phyloP scores from a whole-genome alignment of 2,888 invertebrate species.

The Eutolmus rufibarbis region DNA sequence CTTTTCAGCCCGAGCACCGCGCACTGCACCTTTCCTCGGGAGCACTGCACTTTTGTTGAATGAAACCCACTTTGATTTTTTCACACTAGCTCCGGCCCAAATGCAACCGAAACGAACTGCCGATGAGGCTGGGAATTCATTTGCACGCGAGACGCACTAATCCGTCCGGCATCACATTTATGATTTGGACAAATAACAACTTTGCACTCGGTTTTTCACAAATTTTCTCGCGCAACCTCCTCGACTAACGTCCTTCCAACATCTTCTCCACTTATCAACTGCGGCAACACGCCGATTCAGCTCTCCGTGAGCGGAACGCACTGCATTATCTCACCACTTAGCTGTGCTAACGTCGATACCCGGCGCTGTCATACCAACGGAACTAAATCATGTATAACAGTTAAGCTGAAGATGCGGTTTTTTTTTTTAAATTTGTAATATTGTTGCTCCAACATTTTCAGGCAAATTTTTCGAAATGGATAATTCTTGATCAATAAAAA shows the following conservation, averaged over 20 bases:
- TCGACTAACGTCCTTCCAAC: background rate
- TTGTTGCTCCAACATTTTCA: no score
- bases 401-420: background rate
- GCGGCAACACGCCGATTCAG: background rate
- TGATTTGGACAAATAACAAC: background rate
- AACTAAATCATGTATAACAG: background rate
- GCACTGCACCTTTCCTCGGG: background rate
- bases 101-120: background rate
- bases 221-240: background rate
- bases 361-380: background rate
- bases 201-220: background rate
- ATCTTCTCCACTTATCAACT: background rate
- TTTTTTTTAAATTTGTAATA: background rate
- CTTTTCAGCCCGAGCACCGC: background rate
- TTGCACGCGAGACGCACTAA: background rate
- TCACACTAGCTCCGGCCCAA: background rate
- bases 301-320: slow-evolving; percentile 52
- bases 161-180: background rate
- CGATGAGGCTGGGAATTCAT: background rate
- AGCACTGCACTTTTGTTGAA: background rate
- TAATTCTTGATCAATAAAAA: no score
- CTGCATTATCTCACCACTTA: slow-evolving; percentile 40
- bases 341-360: background rate
- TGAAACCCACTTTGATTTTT: background rate
- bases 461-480: no score